Percentiles rank a stretch among this genome's conserved stretches.
These are phyloP conservation scores for Pristionchus fissidentatus DNA, from an alignment of 2,888 invertebrate species.

Conservation along the genomic window DNA sequence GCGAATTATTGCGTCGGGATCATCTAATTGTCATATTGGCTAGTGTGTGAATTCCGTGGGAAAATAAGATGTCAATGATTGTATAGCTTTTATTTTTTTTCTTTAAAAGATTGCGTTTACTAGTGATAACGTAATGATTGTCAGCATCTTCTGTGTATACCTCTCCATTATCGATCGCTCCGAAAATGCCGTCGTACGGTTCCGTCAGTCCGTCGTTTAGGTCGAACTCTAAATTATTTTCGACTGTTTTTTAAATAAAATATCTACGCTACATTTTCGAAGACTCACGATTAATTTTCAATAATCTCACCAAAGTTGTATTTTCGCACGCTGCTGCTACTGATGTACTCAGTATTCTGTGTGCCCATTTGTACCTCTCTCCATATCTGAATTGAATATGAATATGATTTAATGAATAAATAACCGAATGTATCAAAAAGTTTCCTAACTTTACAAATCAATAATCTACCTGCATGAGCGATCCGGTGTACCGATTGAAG, in stretches of 20 bases:
- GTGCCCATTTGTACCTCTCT: not conserved
- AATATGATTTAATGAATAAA: not conserved
- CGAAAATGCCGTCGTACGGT: conserved; percentile 1
- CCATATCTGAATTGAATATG: conserved; percentile 42
- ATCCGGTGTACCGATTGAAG: not conserved
- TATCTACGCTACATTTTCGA: not conserved
- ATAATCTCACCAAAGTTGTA: conserved; percentile 7
- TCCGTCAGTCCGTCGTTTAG: not conserved
- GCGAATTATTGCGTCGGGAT: too few species aligned
- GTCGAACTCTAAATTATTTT: not conserved
- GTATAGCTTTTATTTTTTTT: too few species aligned
- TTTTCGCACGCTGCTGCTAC: not conserved
- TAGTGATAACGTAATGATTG: not conserved
- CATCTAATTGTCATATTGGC: too few species aligned
- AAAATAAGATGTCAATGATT: too few species aligned
- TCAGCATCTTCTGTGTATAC: not conserved
- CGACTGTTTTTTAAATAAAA: not conserved
- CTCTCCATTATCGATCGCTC: not conserved
- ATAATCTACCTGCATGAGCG: not conserved
- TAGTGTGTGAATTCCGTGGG: too few species aligned
- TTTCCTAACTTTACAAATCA: not conserved
- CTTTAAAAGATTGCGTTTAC: too few species aligned
- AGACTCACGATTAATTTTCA: not conserved
- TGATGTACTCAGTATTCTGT: not conserved
- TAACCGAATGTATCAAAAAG: not conserved